Base-by-base conservation (phyloP, 2,113 vertebrate species). In the Cebidichthys violaceus region DNA sequence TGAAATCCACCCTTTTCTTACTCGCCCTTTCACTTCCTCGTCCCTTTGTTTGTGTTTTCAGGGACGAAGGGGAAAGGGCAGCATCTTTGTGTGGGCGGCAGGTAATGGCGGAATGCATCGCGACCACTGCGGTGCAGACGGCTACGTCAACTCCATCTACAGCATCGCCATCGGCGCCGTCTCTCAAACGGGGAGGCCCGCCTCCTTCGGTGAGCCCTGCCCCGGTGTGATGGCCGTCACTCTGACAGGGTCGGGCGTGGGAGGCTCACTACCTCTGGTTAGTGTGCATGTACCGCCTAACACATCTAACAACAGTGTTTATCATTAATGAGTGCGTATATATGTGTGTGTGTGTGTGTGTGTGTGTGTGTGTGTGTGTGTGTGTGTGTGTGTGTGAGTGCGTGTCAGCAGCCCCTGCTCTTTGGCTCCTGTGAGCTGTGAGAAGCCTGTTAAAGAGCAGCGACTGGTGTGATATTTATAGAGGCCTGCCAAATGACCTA, bases 391-490 rank as follows among this genome's bases (percentile, higher is more conserved):
- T 82, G n/a, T 77, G 55, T 64, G 52, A 73, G 81, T 78, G 60
- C 67, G 60, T 29, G 68, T 31, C 43, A 57, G 71, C 74, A 79
- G 70, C 66, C 43, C 24, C 65, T 75, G 77, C 86, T 90, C 84
- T 91, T 90, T 92, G 84, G 84, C 87, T 91, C 66, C 67, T 85
- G 62, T 82, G 79, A 90, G 87, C 81, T 75, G 86, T 52, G 81
- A 81, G 83, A 82, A 86, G 81, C 81, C 90, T 93, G 90, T 92
- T 93, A 93, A 93, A 91, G 89, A 89, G 87, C 83, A 92, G 78
- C 77, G 54, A 88, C 83, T 81, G 81, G 86, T 93, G 88, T 93
- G 93, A 93, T 94, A 94, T 95, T 94, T 93, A 92, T 92, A 89
- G 73, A 90, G 82, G 74, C 59, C 84, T 87, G 84, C 85, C 79